Conservation (phyloP, 1,140 invertebrate genomes). For the Phenacoccus solenopsis region DNA sequence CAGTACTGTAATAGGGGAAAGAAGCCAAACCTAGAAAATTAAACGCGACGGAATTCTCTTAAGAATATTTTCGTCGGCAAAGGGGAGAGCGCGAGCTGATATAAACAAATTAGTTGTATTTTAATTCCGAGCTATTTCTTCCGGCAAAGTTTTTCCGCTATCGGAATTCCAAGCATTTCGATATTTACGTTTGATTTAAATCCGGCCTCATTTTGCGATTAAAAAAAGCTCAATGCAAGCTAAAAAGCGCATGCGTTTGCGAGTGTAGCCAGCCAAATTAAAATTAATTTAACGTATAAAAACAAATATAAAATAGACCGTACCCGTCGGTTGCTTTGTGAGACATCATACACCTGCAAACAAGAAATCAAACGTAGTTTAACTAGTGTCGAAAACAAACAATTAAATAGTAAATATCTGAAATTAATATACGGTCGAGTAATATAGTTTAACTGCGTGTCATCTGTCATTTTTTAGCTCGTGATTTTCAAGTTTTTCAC, state of each 20-base stretch:
- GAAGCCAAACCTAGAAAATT: constrained; percentile 13
- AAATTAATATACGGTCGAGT: constrained; percentile 18
- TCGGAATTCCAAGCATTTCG: neutral
- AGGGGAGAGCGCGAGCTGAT: neutral
- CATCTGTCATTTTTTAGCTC: neutral
- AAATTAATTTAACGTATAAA: neutral
- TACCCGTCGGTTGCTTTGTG: constrained; percentile 31
- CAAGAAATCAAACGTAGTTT: constrained; percentile 29
- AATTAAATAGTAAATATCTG: neutral
- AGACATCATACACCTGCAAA: constrained; percentile 32
- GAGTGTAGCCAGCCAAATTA: neutral
- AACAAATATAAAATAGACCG: constrained; percentile 8
- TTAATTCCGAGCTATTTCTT: neutral
- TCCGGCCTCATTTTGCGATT: too few species aligned
- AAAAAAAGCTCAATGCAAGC: neutral
- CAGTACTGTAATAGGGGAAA: neutral
- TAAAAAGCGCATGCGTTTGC: neutral
- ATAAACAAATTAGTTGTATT: constrained; percentile 3
- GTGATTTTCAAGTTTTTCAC: neutral
- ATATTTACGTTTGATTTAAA: neutral
- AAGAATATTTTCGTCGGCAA: neutral
- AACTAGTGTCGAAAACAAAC: constrained; percentile 23
- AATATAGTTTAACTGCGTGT: constrained; percentile 23
- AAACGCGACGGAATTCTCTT: constrained; percentile 16
- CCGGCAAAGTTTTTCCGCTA: neutral